Conservation (phyloP, 1,140 invertebrate genomes). For the Lasioglossum baleicum region DNA sequence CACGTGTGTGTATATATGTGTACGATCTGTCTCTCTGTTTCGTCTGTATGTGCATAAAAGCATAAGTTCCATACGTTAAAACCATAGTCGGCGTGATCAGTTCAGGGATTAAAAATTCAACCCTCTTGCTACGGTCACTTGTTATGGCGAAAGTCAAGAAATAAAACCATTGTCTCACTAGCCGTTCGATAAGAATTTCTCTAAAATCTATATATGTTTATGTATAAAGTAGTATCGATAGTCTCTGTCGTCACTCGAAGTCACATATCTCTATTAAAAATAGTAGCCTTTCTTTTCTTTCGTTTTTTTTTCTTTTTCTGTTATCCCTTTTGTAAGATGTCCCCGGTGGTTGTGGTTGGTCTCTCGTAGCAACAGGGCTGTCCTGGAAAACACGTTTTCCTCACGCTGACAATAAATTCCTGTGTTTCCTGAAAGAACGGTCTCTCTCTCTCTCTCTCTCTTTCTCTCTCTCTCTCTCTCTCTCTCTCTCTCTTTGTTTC, state of each 20-base stretch:
- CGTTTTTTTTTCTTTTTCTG: no score
- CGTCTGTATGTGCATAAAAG: neutral
- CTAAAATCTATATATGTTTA: neutral
- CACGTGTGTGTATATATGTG: neutral
- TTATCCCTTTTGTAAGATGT: no score
- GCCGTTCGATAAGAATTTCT: slow-evolving; percentile 1
- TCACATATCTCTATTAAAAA: neutral
- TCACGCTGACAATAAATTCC: neutral
- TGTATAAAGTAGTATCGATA: neutral
- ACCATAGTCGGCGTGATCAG: neutral
- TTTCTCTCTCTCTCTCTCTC: no score
- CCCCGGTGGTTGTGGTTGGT: no score
- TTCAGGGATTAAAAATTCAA: neutral
- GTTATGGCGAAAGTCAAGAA: neutral
- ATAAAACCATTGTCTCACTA: neutral
- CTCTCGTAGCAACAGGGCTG: neutral
- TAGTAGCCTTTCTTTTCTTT: neutral
- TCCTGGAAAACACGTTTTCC: neutral
- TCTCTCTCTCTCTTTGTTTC: no score
- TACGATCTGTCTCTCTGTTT: neutral
- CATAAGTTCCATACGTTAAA: neutral
- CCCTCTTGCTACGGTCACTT: neutral
- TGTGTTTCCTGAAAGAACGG: neutral
- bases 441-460: neutral
- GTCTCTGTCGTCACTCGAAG: neutral